Percentiles rank a stretch among this genome's conserved stretches.
phyloP scores from a whole-genome alignment of 2,797 vertebrate species.

The Rhynchotus rufescens region DNA sequence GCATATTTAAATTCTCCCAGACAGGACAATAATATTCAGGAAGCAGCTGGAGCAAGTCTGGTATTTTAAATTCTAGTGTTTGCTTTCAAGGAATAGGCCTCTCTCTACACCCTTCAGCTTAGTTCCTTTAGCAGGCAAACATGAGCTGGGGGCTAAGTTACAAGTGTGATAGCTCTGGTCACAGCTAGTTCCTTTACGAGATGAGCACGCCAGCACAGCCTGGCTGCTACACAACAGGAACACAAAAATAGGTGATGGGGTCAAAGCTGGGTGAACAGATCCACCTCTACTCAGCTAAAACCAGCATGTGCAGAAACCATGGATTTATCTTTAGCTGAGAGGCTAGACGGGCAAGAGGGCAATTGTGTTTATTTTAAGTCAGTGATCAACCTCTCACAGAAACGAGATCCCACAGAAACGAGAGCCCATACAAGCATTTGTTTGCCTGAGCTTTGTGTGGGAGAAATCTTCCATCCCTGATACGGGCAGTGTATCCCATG shows the following conservation, averaged over 20 bases:
- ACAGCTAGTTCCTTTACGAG: not conserved
- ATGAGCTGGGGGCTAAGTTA: not conserved
- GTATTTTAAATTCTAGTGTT: not conserved
- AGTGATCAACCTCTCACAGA: not conserved
- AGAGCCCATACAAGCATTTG: not conserved
- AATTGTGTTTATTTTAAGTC: not conserved
- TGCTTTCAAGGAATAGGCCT: not conserved
- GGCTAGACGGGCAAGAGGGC: not conserved
- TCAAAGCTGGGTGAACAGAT: not conserved
- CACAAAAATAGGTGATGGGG: not conserved
- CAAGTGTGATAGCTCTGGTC: not conserved
- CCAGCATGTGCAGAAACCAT: not conserved
- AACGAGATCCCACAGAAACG: no score
- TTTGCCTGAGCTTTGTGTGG: not conserved
- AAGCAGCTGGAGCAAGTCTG: not conserved
- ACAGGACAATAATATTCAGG: not conserved
- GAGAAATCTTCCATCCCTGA: not conserved
- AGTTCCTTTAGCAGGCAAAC: not conserved
- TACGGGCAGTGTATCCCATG: not conserved
- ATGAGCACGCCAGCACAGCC: not conserved
- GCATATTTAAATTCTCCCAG: not conserved
- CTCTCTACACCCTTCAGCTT: not conserved
- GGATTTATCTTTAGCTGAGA: not conserved
- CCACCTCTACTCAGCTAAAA: not conserved
- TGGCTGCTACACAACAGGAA: not conserved